phyloP scores from a whole-genome alignment of 2,113 vertebrate species.

The Otolemur garnettii region DNA sequence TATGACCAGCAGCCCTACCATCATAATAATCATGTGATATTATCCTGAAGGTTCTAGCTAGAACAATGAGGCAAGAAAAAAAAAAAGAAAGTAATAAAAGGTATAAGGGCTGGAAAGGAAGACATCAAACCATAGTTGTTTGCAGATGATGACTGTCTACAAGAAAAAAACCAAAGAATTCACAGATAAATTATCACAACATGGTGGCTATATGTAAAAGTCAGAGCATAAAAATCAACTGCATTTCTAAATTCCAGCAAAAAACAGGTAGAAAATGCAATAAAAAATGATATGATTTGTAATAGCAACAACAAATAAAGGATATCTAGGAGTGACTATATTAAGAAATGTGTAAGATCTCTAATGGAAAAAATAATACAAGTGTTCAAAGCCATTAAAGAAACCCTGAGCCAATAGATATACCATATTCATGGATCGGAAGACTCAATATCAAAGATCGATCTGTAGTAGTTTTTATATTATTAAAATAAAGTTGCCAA shows the following conservation, averaged over 20 bases:
- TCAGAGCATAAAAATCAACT: conserved; percentile 12
- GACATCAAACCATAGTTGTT: neutral
- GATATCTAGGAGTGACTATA: neutral
- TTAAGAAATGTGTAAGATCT: neutral
- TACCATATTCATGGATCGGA: neutral
- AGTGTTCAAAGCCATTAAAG: neutral
- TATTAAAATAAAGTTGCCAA: conserved; percentile 51
- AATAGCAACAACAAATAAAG: neutral
- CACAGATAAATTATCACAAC: neutral
- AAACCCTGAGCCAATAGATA: neutral
- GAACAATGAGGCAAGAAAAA: neutral
- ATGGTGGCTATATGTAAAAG: neutral
- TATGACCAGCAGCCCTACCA: neutral
- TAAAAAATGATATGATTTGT: conserved; percentile 32
- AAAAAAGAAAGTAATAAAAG: neutral
- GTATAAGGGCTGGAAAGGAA: neutral
- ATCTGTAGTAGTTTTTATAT: neutral
- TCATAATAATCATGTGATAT: neutral
- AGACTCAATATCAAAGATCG: neutral
- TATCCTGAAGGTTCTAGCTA: neutral
- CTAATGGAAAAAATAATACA: neutral
- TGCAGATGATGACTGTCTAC: neutral
- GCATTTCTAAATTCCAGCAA: conserved; percentile 45
- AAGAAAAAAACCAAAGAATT: neutral
- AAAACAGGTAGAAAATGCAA: conserved; percentile 38